phyloP scores from a whole-genome alignment of 2,797 vertebrate species.

The Mormyrops boulengeri region DNA sequence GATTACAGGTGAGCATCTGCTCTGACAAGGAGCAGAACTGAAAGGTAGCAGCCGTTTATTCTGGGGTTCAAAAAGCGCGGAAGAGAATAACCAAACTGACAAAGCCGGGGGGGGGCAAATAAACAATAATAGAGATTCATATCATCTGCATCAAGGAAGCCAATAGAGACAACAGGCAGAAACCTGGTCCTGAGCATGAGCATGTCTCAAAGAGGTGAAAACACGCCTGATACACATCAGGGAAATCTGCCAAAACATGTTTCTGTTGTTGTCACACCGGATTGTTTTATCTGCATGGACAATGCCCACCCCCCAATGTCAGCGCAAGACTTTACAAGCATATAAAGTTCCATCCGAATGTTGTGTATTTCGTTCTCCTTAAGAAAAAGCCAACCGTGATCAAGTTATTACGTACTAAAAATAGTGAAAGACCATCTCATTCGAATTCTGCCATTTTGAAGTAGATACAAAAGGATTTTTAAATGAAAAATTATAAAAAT shows the following conservation, averaged over 20 bases:
- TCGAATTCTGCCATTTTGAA: neutral
- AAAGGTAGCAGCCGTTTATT: neutral
- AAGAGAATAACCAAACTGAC: neutral
- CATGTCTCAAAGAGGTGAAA: neutral
- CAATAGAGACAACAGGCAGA: neutral
- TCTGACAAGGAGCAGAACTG: neutral
- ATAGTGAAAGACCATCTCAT: neutral
- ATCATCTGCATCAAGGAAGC: neutral
- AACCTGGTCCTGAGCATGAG: neutral
- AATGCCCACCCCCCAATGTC: neutral
- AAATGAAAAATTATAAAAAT: neutral
- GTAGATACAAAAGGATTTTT: neutral
- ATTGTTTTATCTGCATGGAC: neutral
- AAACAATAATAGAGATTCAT: neutral
- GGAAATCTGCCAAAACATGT: neutral
- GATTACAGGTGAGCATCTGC: neutral
- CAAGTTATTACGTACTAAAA: neutral
- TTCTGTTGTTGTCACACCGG: neutral
- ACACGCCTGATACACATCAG: neutral
- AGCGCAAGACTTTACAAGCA: neutral
- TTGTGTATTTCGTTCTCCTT: neutral
- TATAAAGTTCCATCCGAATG: neutral
- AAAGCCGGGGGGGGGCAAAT: neutral
- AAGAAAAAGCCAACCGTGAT: neutral
- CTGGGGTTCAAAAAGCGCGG: neutral